Evolutionary conservation across 2,888 invertebrate genomes (phyloP).

Genomic region (Orthonychiurus folsomi): DNA sequence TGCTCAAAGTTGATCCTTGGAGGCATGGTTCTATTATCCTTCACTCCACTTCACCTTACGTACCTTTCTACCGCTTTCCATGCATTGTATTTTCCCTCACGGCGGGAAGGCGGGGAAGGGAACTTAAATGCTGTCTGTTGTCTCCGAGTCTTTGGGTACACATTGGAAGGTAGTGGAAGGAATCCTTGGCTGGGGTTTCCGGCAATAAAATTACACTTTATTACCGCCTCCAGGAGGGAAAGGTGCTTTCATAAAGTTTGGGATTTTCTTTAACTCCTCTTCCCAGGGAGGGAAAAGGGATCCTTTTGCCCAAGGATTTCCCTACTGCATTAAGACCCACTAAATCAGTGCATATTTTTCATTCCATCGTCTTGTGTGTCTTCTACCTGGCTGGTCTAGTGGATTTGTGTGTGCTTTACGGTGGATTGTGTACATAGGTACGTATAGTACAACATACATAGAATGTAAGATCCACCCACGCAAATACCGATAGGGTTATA

Average conservation of each 20-base stretch:
- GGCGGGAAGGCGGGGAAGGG: no score
- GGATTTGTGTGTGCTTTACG: neutral
- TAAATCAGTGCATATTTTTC: slow-evolving; percentile 39
- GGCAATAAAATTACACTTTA: slow-evolving; percentile 41
- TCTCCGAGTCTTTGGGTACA: no score
- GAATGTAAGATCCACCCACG: no score
- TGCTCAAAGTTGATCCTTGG: slow-evolving; percentile 41
- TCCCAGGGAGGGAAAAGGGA: slow-evolving; percentile 13
- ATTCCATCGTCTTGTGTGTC: slow-evolving; percentile 13
- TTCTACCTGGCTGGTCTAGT: slow-evolving; percentile 1
- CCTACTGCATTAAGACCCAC: slow-evolving; percentile 39
- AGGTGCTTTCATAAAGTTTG: slow-evolving; percentile 39
- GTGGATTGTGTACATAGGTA: no score
- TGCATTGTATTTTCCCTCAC: slow-evolving; percentile 6
- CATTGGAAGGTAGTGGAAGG: no score
- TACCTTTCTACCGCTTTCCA: slow-evolving; percentile 10
- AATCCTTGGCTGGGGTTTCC: slow-evolving; percentile 13
- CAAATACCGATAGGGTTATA: no score
- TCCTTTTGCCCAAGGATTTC: slow-evolving; percentile 30
- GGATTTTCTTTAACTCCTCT: slow-evolving; percentile 18
- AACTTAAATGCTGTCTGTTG: no score
- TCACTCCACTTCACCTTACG: slow-evolving; percentile 40
- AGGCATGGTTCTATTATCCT: slow-evolving; percentile 40
- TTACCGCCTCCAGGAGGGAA: slow-evolving; percentile 38
- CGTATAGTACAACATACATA: no score